Evolutionary conservation across 2,113 vertebrate species (phyloP), one percentile per base, ranked within the genome.

Genomic region (Amia ocellicauda): DNA sequence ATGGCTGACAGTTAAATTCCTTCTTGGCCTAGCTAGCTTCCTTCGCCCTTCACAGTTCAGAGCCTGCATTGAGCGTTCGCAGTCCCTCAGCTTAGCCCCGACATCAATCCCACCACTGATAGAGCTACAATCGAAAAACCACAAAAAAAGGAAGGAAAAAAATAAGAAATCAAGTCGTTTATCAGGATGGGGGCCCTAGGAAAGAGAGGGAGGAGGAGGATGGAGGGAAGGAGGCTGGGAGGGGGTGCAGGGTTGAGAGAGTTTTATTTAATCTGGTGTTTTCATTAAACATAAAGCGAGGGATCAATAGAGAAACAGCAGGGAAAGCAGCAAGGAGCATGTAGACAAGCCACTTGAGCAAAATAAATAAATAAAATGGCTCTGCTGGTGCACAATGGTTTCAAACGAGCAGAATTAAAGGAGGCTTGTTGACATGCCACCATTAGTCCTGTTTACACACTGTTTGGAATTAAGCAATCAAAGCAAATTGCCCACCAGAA

Each of bases 1-100:
- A 23, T 28, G 69, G 72, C 74, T 80, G 74, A 76, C 74, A 76
- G 77, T 58, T 76, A 76, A 82, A 77, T 75, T 74, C 63, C 84
- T 79, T 73, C 71, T 72, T 66, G 73, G 59, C 51, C 47, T 19
- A 63, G 31, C 57, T 7, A 59, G 58, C 51, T 54, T 66, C 56
- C 71, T 73, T 60, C 60, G 65, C 70, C 81, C 80, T 88, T 86
- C 82, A 81, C 58, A 80, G 77, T 75, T 71, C 78, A 76, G 57
- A 57, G 64, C 66, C 78, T 60, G 72, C 53, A 63, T 62, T 60
- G 60, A 66, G 58, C 64, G 68, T 64, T 50, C 41, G 14, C 20
- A 55, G 62, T 68, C 62, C 68, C 75, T 63, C 52, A 16, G 50
- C 61, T 65, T 65, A 52, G 28, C 64, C 36, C 58, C 58, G 29